Evolutionary conservation across 2,113 vertebrate species (phyloP).

Genomic region (Nothoprocta perdicaria): DNA sequence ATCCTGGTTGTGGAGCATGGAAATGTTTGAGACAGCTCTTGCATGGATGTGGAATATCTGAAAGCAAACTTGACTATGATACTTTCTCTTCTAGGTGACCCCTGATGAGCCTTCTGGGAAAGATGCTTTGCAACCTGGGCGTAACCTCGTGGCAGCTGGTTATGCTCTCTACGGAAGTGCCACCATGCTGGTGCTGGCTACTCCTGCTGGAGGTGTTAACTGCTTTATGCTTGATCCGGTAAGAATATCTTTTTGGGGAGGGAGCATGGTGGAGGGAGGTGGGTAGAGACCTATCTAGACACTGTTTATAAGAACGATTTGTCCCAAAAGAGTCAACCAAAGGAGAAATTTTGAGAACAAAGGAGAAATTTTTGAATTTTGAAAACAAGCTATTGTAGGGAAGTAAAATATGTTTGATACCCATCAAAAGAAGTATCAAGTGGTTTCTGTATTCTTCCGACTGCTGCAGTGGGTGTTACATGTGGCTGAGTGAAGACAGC

Average conservation of each 20-base stretch:
- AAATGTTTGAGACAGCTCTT: not conserved
- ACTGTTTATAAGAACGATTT: not conserved
- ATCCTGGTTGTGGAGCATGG: not conserved
- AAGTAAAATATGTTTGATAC: not conserved
- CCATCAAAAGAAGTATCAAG: not conserved
- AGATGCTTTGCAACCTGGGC: slow-evolving; percentile 91
- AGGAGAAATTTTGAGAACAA: not conserved
- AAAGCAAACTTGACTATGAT: not conserved
- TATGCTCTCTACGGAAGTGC: slow-evolving; percentile 97
- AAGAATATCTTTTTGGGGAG: slow-evolving; percentile 32
- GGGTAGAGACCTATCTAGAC: not conserved
- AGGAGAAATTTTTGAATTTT: too few relatives aligned
- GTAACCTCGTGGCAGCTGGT: slow-evolving; percentile 92
- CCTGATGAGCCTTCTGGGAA: slow-evolving; percentile 83
- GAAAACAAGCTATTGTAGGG: not conserved
- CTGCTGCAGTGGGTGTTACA: accelerated
- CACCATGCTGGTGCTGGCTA: slow-evolving; percentile 94
- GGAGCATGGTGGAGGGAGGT: not conserved
- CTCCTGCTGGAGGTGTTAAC: slow-evolving; percentile 87
- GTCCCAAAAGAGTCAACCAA: not conserved
- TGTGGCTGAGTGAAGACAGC: not conserved
- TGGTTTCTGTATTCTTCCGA: not conserved
- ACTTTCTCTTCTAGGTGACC: slow-evolving; percentile 72
- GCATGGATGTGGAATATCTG: not conserved
- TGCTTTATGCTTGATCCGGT: slow-evolving; percentile 99